Percentiles rank a stretch among this genome's conserved stretches.
phyloP scores from a whole-genome alignment of 2,888 invertebrate species.

The Pelosia muscerda region DNA sequence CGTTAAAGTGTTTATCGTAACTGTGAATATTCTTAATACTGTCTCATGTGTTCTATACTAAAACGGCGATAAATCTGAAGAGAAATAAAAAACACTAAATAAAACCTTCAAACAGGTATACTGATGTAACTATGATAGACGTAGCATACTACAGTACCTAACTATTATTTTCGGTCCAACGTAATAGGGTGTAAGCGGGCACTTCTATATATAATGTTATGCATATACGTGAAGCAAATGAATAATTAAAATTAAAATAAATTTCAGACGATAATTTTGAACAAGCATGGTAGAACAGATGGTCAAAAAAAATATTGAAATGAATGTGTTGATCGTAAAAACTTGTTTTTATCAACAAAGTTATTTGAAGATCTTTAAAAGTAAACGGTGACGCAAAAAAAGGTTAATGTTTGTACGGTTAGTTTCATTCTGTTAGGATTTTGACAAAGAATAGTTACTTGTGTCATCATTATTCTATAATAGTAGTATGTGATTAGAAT shows the following conservation, averaged over 20 bases:
- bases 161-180: too few species aligned
- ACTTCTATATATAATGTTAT: too few species aligned
- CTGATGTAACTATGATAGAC: too few species aligned
- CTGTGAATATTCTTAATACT: too few species aligned
- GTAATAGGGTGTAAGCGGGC: too few species aligned
- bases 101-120: too few species aligned
- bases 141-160: too few species aligned
- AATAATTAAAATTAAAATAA: not conserved
- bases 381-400: not conserved
- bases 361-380: not conserved
- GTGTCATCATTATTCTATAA: not conserved
- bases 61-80: too few species aligned
- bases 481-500: too few species aligned
- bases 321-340: constrained; percentile 3
- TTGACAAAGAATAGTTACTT: not conserved
- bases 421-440: not conserved
- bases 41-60: too few species aligned
- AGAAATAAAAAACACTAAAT: too few species aligned
- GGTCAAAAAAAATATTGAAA: not conserved
- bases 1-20: too few species aligned
- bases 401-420: not conserved
- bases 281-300: not conserved
- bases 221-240: not conserved
- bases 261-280: not conserved
- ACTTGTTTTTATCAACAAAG: constrained; percentile 11